Conservation (phyloP, 2,797 vertebrate species). For the Helarctos malayanus region DNA sequence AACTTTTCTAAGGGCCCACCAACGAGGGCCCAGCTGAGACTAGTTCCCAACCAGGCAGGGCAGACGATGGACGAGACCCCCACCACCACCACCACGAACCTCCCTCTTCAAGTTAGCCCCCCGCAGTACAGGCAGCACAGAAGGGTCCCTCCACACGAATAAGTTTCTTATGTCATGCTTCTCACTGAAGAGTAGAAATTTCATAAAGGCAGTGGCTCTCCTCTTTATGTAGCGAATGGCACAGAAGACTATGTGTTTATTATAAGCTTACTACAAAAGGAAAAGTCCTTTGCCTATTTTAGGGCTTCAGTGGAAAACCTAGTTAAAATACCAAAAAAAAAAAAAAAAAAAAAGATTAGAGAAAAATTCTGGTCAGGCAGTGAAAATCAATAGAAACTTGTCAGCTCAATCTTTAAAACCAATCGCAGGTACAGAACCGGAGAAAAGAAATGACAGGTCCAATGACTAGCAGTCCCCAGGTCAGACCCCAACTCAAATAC, state of each 20-base stretch:
- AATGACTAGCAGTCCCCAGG: not conserved
- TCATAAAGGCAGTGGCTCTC: not conserved
- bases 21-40: not conserved
- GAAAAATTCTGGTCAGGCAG: slow-evolving; percentile 47
- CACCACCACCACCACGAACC: no score
- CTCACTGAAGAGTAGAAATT: not conserved
- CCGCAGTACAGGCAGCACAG: not conserved
- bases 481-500: not conserved
- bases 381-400: slow-evolving; percentile 17
- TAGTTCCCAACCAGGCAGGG: not conserved
- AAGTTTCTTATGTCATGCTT: not conserved
- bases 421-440: not conserved
- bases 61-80: not conserved
- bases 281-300: slow-evolving; percentile 32
- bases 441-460: not conserved
- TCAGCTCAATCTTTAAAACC: not conserved
- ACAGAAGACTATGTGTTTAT: not conserved
- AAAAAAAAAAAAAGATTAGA: slow-evolving; percentile 47
- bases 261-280: slow-evolving; percentile 3
- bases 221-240: not conserved
- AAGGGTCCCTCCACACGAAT: not conserved
- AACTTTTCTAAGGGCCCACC: not conserved
- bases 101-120: not conserved
- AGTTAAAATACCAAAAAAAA: slow-evolving; percentile 54
- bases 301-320: not conserved